Percentiles rank a stretch among this genome's conserved stretches.
Evolutionary conservation across 2,797 vertebrate genomes (phyloP).

Genomic region (Alca torda): DNA sequence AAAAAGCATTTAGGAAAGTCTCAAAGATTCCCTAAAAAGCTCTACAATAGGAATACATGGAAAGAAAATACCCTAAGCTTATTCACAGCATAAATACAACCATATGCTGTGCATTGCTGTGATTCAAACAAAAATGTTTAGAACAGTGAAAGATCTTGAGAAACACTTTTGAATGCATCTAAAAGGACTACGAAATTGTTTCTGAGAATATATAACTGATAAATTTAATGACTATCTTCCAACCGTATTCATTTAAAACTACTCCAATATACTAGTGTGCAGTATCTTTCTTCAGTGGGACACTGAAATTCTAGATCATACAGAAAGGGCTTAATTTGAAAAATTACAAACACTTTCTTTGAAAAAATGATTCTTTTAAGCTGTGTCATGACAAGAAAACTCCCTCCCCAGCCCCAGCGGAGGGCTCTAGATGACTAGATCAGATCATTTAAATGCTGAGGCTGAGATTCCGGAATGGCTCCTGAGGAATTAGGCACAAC

Average conservation of each 20-base stretch:
- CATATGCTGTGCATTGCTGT: not conserved
- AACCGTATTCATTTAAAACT: fast-evolving
- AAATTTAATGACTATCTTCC: not conserved
- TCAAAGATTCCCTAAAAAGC: not conserved
- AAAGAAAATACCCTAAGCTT: not conserved
- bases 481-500: not conserved
- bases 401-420: not conserved
- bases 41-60: not conserved
- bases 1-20: not conserved
- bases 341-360: not conserved
- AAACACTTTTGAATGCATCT: not conserved
- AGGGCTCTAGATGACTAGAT: not conserved
- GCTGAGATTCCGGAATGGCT: not conserved
- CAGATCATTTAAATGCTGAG: not conserved
- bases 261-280: fast-evolving
- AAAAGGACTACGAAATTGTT: not conserved
- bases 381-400: not conserved
- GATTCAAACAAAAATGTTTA: not conserved
- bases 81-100: not conserved
- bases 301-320: not conserved
- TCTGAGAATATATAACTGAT: not conserved
- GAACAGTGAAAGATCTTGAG: not conserved
- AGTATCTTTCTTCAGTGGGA: not conserved
- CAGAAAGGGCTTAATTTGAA: not conserved
- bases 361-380: not conserved